Percentiles rank a stretch among this genome's conserved stretches.
phyloP scores from a whole-genome alignment of 2,888 invertebrate species.

The Smittia sp. region DNA sequence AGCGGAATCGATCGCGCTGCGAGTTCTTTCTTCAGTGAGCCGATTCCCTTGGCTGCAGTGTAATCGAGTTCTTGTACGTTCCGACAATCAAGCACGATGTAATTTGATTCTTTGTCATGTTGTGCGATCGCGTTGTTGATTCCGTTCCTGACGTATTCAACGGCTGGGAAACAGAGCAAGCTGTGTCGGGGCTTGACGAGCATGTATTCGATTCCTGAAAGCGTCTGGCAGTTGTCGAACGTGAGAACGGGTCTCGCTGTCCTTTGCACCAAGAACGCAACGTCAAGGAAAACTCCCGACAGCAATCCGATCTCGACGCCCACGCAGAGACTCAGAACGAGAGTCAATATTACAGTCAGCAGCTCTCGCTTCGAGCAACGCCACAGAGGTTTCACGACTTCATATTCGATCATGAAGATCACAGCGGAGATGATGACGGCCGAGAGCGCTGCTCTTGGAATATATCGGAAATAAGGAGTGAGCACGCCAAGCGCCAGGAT shows the following conservation, averaged over 20 bases:
- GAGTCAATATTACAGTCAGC: conserved; percentile 78
- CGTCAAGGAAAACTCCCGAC: conserved; percentile 75
- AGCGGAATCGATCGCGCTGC: conserved; percentile 68
- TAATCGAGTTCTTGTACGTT: conserved; percentile 80
- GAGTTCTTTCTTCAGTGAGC: conserved; percentile 70
- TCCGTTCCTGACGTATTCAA: conserved; percentile 76
- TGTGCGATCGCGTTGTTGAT: conserved; percentile 71
- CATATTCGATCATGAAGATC: conserved; percentile 91
- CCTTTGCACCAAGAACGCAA: conserved; percentile 74
- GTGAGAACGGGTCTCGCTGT: conserved; percentile 75
- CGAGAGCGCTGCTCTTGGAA: conserved; percentile 84
- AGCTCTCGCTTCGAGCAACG: conserved; percentile 75
- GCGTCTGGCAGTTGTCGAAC: conserved; percentile 69
- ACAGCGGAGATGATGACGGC: conserved; percentile 94
- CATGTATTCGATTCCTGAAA: conserved; percentile 68
- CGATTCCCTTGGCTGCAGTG: conserved; percentile 82
- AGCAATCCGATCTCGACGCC: conserved; percentile 87
- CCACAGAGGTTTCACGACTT: conserved; percentile 84
- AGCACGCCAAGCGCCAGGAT: conserved; percentile 78
- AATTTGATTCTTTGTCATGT: conserved; percentile 64
- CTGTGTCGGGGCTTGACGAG: conserved; percentile 77
- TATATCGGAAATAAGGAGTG: conserved; percentile 85
- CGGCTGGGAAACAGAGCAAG: conserved; percentile 73
- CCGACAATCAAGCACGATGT: conserved; percentile 75
- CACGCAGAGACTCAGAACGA: conserved; percentile 72